Evolutionary conservation across 1,140 invertebrate species (phyloP), one percentile per base, ranked within the genome.

Genomic region (Dreissena polymorpha): DNA sequence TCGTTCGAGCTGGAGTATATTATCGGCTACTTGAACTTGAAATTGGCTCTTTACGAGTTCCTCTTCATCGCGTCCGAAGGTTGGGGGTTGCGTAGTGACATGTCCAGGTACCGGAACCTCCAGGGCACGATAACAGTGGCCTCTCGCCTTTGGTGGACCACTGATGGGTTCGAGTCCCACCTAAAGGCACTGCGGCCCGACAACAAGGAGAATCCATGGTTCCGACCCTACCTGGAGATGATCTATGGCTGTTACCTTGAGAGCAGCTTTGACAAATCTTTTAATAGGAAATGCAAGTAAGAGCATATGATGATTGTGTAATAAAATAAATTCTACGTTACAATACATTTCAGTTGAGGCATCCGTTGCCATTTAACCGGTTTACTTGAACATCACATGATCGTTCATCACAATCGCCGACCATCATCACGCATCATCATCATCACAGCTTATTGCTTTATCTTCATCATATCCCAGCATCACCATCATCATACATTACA

Each of bases 181-280:
- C n/a, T 82, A 23, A 82, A 82, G 65, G 1, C 18, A n/a, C 63
- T 82, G 7, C 25, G 18, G 10, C 70, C 79, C 0, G 49, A 68
- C 18, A 13, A 27, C 39, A 50, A 27, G 2, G 18, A 50, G 6
- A 51, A 82, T 23, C 23, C 71, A 0, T 82, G 79, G 79, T 25
- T 82, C 10, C 29, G 63, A 10, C 29, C n/a, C 8, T 82, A 82
- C 63, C 23, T 82, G 23, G 70, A 82, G 49, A 29, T 10, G 3
- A 23, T 65, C 13, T 74, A 67, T 53, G 49, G 50, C 7, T 82
- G 79, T 29, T 74, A 73, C 50, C 73, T 67, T 23, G 27, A 82
- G 27, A 67, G 79, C 70, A 82, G 79, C 25, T 82, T 53, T 50
- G 74, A 82, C 51, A 82, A 82, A 49, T 73, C 70, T 5, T 67